These are phyloP conservation scores for Diplodus puntazzo DNA, from an alignment of 2,797 vertebrate species.

Conservation along the genomic window DNA sequence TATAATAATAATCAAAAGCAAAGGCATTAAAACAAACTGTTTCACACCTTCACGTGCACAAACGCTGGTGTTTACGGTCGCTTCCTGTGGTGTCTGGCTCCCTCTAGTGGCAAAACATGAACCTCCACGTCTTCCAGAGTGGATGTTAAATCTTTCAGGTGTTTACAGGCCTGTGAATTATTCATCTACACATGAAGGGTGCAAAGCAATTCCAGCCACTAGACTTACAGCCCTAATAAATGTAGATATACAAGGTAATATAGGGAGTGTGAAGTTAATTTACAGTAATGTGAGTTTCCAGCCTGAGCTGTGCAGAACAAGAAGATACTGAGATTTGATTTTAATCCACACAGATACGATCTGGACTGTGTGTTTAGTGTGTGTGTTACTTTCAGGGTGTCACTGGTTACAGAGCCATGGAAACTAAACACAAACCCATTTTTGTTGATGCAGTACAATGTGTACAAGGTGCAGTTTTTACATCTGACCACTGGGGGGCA, in stretches of 20 bases:
- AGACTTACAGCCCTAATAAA: not conserved
- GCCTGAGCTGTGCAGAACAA: not conserved
- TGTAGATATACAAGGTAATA: not conserved
- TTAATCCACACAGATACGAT: not conserved
- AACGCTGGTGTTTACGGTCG: accelerated
- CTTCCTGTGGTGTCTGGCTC: conserved; percentile 63
- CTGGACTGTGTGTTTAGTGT: not conserved
- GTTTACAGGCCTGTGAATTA: not conserved
- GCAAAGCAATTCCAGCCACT: not conserved
- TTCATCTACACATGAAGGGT: not conserved
- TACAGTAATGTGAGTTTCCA: not conserved
- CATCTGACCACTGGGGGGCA: conserved; percentile 57
- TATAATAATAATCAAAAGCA: not conserved
- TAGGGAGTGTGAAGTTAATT: not conserved
- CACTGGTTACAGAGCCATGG: not conserved
- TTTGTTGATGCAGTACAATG: not conserved
- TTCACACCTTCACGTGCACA: accelerated
- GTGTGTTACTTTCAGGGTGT: not conserved
- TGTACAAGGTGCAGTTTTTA: conserved; percentile 16
- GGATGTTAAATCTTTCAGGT: conserved; percentile 2
- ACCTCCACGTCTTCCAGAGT: accelerated
- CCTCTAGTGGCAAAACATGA: conserved; percentile 62
- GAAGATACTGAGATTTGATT: not conserved
- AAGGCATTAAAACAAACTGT: not conserved
- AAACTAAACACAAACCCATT: not conserved